Percentiles rank a stretch among this genome's conserved stretches.
These are phyloP conservation scores for Ctenoplectra terminalis DNA, from an alignment of 1,140 invertebrate genomes.

Conservation along the genomic window DNA sequence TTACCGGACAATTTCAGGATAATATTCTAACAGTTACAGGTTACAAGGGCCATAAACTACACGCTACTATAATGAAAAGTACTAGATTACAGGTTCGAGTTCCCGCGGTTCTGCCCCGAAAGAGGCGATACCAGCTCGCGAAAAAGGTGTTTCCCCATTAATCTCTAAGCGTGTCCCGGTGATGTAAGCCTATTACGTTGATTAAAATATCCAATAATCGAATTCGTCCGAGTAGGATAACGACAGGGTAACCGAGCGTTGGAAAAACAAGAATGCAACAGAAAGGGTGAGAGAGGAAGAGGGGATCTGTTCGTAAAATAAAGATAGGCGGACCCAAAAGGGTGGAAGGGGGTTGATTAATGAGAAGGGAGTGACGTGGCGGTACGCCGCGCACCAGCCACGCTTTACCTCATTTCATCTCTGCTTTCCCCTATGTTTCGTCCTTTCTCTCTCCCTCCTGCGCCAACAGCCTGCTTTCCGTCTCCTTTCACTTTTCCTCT, in stretches of 20 bases:
- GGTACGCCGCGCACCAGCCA: slow-evolving; percentile 70
- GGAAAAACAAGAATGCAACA: slow-evolving; percentile 43
- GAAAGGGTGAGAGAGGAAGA: slow-evolving; percentile 5
- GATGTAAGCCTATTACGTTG: slow-evolving; percentile 70
- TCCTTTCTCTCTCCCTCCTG: slow-evolving; percentile 20
- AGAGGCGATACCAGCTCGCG: slow-evolving; percentile 6
- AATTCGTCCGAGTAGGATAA: slow-evolving; percentile 67
- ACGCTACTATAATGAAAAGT: slow-evolving; percentile 28
- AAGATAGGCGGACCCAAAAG: slow-evolving; percentile 37
- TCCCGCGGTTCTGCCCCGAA: not conserved
- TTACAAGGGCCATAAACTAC: not conserved
- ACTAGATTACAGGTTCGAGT: slow-evolving; percentile 13
- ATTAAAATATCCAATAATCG: slow-evolving; percentile 79
- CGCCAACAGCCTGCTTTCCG: slow-evolving; percentile 18
- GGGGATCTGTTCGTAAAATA: slow-evolving; percentile 34
- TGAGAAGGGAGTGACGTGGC: slow-evolving; percentile 75
- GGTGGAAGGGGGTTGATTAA: slow-evolving; percentile 72
- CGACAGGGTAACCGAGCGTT: slow-evolving; percentile 50
- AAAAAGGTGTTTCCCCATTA: slow-evolving; percentile 64
- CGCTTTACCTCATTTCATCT: slow-evolving; percentile 75
- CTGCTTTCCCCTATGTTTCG: slow-evolving; percentile 44
- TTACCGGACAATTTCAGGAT: no score
- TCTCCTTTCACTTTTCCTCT: slow-evolving; percentile 1
- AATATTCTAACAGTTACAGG: no score
- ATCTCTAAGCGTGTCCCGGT: slow-evolving; percentile 52